phyloP scores from a whole-genome alignment of 2,888 invertebrate genomes.

The Rotaria magnacalcarata region DNA sequence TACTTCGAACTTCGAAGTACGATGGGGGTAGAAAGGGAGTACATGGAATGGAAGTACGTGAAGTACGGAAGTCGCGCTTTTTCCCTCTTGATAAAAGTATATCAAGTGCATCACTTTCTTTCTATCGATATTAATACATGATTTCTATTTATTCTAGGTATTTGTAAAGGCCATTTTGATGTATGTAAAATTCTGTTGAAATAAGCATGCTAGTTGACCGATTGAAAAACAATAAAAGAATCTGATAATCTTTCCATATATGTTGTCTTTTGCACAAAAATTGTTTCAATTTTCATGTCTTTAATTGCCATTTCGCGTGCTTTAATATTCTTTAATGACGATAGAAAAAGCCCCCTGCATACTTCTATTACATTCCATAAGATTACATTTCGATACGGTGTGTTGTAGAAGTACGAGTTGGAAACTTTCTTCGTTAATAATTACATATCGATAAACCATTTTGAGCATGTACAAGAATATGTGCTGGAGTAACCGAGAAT shows the following conservation, averaged over 20 bases:
- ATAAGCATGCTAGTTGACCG: neutral
- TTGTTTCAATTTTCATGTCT: neutral
- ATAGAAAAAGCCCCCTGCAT: slow-evolving; percentile 7
- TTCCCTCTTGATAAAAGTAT: neutral
- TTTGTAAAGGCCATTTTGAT: slow-evolving; percentile 86
- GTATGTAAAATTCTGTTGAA: slow-evolving; percentile 75
- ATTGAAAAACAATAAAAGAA: neutral
- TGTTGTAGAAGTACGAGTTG: slow-evolving; percentile 7
- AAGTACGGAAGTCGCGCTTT: too few species aligned
- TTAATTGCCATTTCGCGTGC: neutral
- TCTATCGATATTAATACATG: slow-evolving; percentile 60
- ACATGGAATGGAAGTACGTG: too few species aligned
- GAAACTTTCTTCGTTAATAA: neutral
- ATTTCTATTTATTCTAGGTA: slow-evolving; percentile 66
- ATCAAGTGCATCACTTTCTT: slow-evolving; percentile 64
- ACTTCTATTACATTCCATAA: slow-evolving; percentile 31
- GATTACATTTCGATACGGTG: neutral
- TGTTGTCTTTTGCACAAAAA: neutral
- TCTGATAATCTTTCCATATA: neutral
- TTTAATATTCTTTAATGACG: neutral
- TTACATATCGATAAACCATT: neutral
- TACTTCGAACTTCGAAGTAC: too few species aligned
- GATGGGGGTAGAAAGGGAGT: too few species aligned
- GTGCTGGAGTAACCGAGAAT: neutral
- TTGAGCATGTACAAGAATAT: neutral